A percentile compares a stretch with the other conserved stretches of the same genome.
phyloP scores from a whole-genome alignment of 2,888 invertebrate species.

The Barypeithes pellucidus region DNA sequence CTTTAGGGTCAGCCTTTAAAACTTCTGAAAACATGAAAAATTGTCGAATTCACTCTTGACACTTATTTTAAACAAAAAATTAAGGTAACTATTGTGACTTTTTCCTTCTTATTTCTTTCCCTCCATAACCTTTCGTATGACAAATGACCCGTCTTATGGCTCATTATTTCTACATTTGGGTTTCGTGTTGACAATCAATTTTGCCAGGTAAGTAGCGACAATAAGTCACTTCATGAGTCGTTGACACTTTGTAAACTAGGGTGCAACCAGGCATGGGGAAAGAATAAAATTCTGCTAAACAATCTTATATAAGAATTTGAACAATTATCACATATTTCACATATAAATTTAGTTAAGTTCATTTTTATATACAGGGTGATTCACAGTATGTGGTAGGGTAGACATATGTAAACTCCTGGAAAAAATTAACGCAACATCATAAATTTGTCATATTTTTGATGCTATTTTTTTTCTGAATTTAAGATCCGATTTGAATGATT shows the following conservation, averaged over 20 bases:
- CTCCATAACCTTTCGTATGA: slow-evolving; percentile 25
- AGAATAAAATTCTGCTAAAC: not conserved
- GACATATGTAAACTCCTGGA: too few species aligned
- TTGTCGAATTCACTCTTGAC: not conserved
- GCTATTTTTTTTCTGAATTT: too few species aligned
- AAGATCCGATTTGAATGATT: too few species aligned
- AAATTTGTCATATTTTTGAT: too few species aligned
- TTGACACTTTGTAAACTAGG: slow-evolving; percentile 48
- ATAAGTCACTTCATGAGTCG: slow-evolving; percentile 41
- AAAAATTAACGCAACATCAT: too few species aligned
- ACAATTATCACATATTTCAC: too few species aligned
- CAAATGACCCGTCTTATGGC: slow-evolving; percentile 42
- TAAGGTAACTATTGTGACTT: slow-evolving; percentile 10
- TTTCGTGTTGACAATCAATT: slow-evolving; percentile 52
- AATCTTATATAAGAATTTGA: not conserved
- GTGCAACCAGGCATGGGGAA: slow-evolving; percentile 9
- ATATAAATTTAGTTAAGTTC: too few species aligned
- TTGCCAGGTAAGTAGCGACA: slow-evolving; percentile 42
- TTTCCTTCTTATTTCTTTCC: slow-evolving; percentile 3
- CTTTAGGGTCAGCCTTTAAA: not conserved
- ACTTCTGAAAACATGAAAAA: not conserved
- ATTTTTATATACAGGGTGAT: too few species aligned
- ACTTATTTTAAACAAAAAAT: slow-evolving; percentile 13
- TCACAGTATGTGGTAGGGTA: too few species aligned
- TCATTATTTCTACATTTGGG: slow-evolving; percentile 51